Conservation (phyloP, 1,140 invertebrate species). For the Lordiphosa mommai region DNA sequence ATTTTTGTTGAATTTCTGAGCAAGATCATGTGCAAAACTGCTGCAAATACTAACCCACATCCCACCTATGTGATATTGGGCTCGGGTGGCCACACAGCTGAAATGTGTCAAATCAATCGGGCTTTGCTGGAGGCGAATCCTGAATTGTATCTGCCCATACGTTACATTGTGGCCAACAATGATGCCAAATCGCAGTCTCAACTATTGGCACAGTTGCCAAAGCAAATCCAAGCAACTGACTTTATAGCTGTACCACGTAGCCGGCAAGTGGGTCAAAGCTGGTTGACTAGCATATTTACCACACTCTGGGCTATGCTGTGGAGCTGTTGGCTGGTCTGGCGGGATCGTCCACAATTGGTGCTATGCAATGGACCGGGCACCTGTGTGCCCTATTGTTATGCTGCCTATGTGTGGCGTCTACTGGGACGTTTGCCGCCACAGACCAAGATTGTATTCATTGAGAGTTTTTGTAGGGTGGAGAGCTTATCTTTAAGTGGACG, state of each 20-base stretch:
- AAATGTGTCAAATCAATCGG: constrained; percentile 89
- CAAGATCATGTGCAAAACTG: constrained; percentile 4
- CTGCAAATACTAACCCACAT: too few species aligned
- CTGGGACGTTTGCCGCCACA: constrained; percentile 82
- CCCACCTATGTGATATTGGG: constrained; percentile 82
- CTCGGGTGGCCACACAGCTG: constrained; percentile 91
- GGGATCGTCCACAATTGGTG: constrained; percentile 87
- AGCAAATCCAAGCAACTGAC: constrained; percentile 80
- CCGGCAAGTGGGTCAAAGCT: constrained; percentile 93
- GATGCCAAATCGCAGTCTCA: constrained; percentile 86
- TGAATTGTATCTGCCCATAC: constrained; percentile 71
- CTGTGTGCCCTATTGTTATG: constrained; percentile 92
- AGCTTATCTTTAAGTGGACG: constrained; percentile 93
- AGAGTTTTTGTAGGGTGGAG: constrained; percentile 96
- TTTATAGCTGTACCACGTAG: constrained; percentile 87
- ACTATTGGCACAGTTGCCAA: constrained; percentile 38
- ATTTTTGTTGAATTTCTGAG: constrained; percentile 1
- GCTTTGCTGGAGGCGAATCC: constrained; percentile 81
- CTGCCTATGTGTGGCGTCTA: constrained; percentile 85
- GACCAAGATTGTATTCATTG: constrained; percentile 92
- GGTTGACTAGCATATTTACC: constrained; percentile 87
- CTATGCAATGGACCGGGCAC: constrained; percentile 98
- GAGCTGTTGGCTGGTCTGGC: constrained; percentile 86
- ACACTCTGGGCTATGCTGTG: constrained; percentile 86
- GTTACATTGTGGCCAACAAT: constrained; percentile 89